Percentiles rank a stretch among this genome's conserved stretches.
Evolutionary conservation across 2,888 invertebrate genomes (phyloP).

Genomic region (Leucozona laternaria): DNA sequence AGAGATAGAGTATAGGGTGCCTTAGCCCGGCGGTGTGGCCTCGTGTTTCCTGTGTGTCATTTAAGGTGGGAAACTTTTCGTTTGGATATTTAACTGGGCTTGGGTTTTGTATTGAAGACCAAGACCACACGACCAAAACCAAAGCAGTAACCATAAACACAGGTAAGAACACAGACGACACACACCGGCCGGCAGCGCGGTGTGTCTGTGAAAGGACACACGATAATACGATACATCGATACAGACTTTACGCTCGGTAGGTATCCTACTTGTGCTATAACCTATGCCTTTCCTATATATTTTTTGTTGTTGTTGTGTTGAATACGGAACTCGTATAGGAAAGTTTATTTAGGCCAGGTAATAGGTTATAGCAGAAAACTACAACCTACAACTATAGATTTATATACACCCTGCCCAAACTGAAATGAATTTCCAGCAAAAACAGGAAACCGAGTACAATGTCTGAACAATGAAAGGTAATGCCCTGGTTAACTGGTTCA

Average conservation of each 20-base stretch:
- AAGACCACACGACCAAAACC: constrained; percentile 42
- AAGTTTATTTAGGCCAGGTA: constrained; percentile 64
- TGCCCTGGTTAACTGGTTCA: constrained; percentile 74
- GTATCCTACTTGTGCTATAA: constrained; percentile 1
- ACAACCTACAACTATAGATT: not conserved
- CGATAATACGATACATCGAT: constrained; percentile 27
- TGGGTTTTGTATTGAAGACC: constrained; percentile 30
- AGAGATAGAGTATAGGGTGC: not conserved
- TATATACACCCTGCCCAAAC: not conserved
- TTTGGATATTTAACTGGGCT: constrained; percentile 50
- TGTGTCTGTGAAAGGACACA: not conserved
- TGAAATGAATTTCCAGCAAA: constrained; percentile 43
- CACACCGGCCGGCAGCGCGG: no score
- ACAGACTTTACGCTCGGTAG: constrained; percentile 41
- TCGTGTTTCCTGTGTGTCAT: constrained; percentile 51
- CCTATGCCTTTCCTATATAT: constrained; percentile 16
- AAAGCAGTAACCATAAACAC: constrained; percentile 60
- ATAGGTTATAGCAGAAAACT: constrained; percentile 55
- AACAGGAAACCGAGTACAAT: constrained; percentile 65
- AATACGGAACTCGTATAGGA: constrained; percentile 35
- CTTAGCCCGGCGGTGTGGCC: not conserved
- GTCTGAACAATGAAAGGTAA: constrained; percentile 69
- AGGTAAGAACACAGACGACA: constrained; percentile 28
- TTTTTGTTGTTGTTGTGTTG: constrained; percentile 14
- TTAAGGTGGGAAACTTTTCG: constrained; percentile 59